Conservation (phyloP, 92 coral and sea anemone genomes). For the Montipora capitata region DNA sequence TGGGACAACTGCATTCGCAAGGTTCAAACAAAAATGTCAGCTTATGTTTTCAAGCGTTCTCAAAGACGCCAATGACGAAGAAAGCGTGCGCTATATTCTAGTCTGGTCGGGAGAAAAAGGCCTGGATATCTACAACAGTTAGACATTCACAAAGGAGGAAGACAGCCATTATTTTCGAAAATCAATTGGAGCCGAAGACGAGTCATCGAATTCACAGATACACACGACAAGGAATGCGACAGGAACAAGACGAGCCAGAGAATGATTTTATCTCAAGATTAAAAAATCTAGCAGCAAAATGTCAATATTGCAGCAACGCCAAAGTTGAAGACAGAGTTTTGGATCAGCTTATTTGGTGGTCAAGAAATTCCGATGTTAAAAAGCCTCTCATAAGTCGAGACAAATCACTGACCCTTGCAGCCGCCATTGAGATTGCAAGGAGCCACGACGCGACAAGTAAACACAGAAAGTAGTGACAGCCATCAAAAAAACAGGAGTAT, state of each 20-base stretch:
- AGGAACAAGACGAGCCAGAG: conserved; percentile 6
- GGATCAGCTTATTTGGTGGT: background rate
- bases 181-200: conserved; percentile 1
- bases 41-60: background rate
- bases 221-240: background rate
- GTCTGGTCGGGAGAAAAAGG: conserved; percentile 11
- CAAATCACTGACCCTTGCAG: background rate
- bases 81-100: conserved; percentile 15
- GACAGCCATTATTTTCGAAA: too few species aligned
- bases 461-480: background rate
- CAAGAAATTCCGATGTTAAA: background rate
- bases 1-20: too few species aligned
- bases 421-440: background rate
- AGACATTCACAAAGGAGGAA: too few species aligned
- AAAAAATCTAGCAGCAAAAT: background rate
- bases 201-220: conserved; percentile 25
- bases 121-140: background rate
- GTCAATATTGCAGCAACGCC: conserved; percentile 2
- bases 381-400: background rate
- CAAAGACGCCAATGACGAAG: conserved; percentile 12
- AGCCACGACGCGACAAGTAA: conserved; percentile 4
- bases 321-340: background rate
- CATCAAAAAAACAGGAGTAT: conserved; percentile 12
- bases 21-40: background rate
- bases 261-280: conserved; percentile 2